Percentiles rank a stretch among this genome's conserved stretches.
These are phyloP conservation scores for Gortyna flavago DNA, from an alignment of 2,888 invertebrate genomes.

Conservation along the genomic window DNA sequence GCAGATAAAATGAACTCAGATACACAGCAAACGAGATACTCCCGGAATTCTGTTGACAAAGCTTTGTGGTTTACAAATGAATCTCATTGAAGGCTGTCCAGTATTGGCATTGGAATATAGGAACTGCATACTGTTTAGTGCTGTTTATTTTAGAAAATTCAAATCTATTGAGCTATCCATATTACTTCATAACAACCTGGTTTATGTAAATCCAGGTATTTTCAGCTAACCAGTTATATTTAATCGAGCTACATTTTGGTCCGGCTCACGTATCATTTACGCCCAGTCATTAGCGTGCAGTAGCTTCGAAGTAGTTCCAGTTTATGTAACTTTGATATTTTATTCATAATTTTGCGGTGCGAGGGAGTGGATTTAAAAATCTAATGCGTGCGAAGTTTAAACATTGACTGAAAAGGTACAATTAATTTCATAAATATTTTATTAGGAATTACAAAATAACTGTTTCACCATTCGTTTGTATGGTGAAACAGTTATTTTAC, in stretches of 20 bases:
- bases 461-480: no score
- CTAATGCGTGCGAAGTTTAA: not conserved
- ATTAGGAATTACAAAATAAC: not conserved
- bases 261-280: not conserved
- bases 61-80: slow-evolving; percentile 31
- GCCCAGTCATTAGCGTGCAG: slow-evolving; percentile 20
- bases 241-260: not conserved
- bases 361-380: no score
- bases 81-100: slow-evolving; percentile 19
- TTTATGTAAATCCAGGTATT: not conserved
- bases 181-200: no score
- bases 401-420: not conserved
- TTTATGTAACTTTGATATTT: slow-evolving; percentile 1
- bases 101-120: not conserved
- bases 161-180: not conserved
- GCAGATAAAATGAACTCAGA: slow-evolving; percentile 11
- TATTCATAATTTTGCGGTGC: not conserved
- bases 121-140: not conserved
- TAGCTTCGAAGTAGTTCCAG: slow-evolving; percentile 1
- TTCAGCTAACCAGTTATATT: not conserved
- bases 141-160: not conserved
- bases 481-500: no score
- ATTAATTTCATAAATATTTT: not conserved
- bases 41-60: slow-evolving; percentile 22
- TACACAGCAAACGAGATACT: slow-evolving; percentile 8